Evolutionary conservation across 2,113 vertebrate genomes (phyloP), one percentile per base, ranked within the genome.

Genomic region (Oryzias celebensis): DNA sequence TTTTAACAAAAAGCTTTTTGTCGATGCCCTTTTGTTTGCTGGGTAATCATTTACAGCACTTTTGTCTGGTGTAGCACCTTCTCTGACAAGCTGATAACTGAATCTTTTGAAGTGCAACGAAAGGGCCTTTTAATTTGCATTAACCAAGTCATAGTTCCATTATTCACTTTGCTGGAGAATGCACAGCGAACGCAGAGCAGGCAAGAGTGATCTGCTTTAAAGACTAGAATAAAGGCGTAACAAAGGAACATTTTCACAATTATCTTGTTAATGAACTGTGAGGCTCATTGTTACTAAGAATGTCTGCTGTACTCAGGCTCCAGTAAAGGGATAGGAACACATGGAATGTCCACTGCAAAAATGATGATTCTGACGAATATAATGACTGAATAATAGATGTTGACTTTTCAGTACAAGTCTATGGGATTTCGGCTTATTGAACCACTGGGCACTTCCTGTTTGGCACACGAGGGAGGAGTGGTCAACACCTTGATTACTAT

Each of bases 101-200:
- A 54, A 53, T 68, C 53, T 62, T 68, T 77, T 36, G 20, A 75
- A 80, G 56, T 52, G 48, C 22, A 55, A 77, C 77, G 78, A 85
- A 86, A 65, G 76, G 46, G 66, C 59, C 46, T 59, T 85, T 82
- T 71, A 67, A 75, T 74, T 77, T 75, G 68, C 65, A 71, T 84
- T 78, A 81, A 54, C 44, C 52, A 60, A 70, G 70, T 63, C 44
- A 42, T 56, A 36, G 53, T 66, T 59, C 55, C 59, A 43, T 80
- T 71, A 87, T 80, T 78, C 68, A 52, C 56, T 75, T 62, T 20
- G 47, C 59, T 65, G 59, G 24, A 5, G 60, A 57, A 48, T 45
- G 52, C 41, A 63, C n/a, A 15, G 23, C 42, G 47, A 74, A 76
- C 17, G 44, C 62, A 60, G 64, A 77, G 65, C 67, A 66, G 73